Evolutionary conservation across 2,113 vertebrate species (phyloP).

Genomic region (Pseudorasbora parva): DNA sequence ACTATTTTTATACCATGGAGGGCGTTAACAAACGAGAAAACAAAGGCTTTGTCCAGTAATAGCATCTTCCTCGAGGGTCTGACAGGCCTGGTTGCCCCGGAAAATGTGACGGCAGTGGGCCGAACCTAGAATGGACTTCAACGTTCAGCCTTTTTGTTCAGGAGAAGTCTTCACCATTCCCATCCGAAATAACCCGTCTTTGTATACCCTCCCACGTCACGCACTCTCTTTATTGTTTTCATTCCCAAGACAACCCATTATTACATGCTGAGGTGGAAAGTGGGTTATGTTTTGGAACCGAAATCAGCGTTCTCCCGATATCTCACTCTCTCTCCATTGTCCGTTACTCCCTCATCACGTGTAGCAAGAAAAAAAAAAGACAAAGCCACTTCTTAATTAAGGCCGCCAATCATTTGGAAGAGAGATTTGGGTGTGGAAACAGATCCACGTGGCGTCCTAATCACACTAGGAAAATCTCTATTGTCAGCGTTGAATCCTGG

Average conservation of each 20-base stretch:
- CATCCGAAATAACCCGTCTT: background rate
- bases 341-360: constrained; percentile 57
- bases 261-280: constrained; percentile 61
- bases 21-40: constrained; percentile 32
- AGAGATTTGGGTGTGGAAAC: constrained; percentile 19
- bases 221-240: constrained; percentile 38
- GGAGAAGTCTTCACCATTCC: background rate
- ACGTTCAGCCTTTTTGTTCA: background rate
- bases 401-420: constrained; percentile 64
- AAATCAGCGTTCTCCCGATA: background rate
- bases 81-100: constrained; percentile 13
- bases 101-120: constrained; percentile 1
- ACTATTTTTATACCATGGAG: constrained; percentile 24
- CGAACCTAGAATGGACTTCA: constrained; percentile 10
- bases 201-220: constrained; percentile 11
- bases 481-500: constrained; percentile 31
- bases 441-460: constrained; percentile 8
- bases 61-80: background rate
- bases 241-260: constrained; percentile 63
- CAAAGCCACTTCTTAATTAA: constrained; percentile 67
- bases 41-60: constrained; percentile 21
- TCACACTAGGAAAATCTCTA: constrained; percentile 29
- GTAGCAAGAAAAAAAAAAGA: constrained; percentile 43
- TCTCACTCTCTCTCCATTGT: constrained; percentile 1
- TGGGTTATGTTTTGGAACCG: constrained; percentile 70